Conservation (phyloP, 2,797 vertebrate species). For the Prionace glauca region DNA sequence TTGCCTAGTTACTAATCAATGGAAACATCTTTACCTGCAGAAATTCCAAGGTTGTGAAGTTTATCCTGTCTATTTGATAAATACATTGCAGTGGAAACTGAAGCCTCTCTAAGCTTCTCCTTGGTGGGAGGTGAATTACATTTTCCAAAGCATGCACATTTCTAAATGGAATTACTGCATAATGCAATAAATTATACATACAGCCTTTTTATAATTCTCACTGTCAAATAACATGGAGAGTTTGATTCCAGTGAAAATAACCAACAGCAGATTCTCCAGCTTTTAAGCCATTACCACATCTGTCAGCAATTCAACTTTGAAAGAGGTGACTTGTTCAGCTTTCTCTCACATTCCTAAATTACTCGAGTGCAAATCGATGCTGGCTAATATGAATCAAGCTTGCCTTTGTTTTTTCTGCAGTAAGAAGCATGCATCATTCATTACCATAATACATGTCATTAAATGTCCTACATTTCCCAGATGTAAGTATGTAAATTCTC, state of each 20-base stretch:
- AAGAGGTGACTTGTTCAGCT: not conserved
- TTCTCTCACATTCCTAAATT: not conserved
- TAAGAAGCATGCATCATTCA: not conserved
- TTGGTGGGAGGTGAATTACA: too few relatives aligned
- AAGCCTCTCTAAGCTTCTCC: too few relatives aligned
- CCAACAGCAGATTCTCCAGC: not conserved
- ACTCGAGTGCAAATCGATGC: not conserved
- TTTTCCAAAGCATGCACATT: not conserved
- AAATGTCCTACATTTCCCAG: not conserved
- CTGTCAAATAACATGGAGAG: not conserved
- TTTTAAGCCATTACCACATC: not conserved
- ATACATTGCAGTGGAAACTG: too few relatives aligned
- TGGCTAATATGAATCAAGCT: not conserved
- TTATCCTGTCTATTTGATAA: too few relatives aligned
- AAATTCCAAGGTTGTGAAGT: too few relatives aligned
- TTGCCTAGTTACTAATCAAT: too few relatives aligned
- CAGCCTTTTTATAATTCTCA: not conserved
- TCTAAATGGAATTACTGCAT: not conserved
- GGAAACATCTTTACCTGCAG: too few relatives aligned
- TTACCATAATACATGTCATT: not conserved
- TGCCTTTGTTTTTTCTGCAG: not conserved
- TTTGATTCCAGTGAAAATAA: not conserved
- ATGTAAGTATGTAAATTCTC: not conserved
- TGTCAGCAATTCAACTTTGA: not conserved
- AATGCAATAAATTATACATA: conserved; percentile 3